Evolutionary conservation across 2,888 invertebrate species (phyloP).

Genomic region (Nomada hirtipes): DNA sequence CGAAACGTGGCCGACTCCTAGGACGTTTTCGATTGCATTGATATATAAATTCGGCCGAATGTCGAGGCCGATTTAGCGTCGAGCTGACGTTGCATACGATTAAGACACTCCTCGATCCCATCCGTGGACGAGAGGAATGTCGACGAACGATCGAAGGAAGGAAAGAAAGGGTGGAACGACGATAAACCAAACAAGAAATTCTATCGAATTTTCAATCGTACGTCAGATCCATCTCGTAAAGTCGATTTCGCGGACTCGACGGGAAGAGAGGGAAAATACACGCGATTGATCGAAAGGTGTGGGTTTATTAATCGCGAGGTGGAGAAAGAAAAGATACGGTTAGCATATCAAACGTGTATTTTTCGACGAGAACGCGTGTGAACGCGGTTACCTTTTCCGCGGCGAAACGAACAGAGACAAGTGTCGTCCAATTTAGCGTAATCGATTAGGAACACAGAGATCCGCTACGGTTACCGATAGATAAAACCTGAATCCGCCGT

Average conservation of each 20-base stretch:
- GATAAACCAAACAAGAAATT: not conserved
- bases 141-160: slow-evolving; percentile 10
- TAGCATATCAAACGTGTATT: slow-evolving; percentile 66
- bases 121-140: slow-evolving; percentile 12
- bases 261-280: too few relatives aligned
- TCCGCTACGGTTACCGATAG: not conserved
- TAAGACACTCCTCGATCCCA: slow-evolving; percentile 31
- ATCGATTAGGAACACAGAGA: slow-evolving; percentile 21
- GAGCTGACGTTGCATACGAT: slow-evolving; percentile 29
- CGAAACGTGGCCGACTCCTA: not conserved
- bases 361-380: slow-evolving; percentile 58
- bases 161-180: not conserved
- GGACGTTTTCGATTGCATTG: slow-evolving; percentile 22
- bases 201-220: slow-evolving; percentile 17
- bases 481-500: slow-evolving; percentile 3
- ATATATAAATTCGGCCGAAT: slow-evolving; percentile 32
- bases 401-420: slow-evolving; percentile 38
- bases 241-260: slow-evolving; percentile 31
- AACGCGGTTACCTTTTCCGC: slow-evolving; percentile 48
- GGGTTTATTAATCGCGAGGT: slow-evolving; percentile 28
- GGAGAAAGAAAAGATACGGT: not conserved
- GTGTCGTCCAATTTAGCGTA: slow-evolving; percentile 58
- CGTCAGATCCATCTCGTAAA: slow-evolving; percentile 26
- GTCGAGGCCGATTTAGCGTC: slow-evolving; percentile 34
- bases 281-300: not conserved